Conservation (phyloP, 2,113 vertebrate genomes). For the Solea solea region DNA sequence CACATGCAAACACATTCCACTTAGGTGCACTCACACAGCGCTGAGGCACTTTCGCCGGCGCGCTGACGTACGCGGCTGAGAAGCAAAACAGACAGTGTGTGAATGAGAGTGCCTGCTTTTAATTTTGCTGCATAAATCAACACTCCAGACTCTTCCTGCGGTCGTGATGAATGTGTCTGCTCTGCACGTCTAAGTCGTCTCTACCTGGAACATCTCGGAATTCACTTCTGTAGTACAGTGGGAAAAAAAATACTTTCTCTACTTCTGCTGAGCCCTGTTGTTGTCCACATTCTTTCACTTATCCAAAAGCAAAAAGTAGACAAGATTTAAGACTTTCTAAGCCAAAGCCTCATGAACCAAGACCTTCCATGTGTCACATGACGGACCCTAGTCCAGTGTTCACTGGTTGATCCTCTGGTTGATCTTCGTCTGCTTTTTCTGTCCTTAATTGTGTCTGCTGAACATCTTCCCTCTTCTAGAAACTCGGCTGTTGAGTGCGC, state of each 20-base stretch:
- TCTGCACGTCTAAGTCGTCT: constrained; percentile 1
- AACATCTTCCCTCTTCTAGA: too few relatives aligned
- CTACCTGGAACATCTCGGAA: constrained; percentile 18
- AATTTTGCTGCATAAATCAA: constrained; percentile 38
- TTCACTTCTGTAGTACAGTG: constrained; percentile 17
- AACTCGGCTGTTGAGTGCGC: background rate
- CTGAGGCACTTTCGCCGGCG: constrained; percentile 8
- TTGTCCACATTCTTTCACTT: too few relatives aligned
- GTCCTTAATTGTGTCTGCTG: too few relatives aligned
- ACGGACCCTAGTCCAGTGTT: too few relatives aligned
- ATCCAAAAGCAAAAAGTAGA: background rate
- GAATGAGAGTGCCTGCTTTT: constrained; percentile 7
- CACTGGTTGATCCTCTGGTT: too few relatives aligned
- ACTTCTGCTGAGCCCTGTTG: too few relatives aligned
- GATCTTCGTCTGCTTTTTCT: too few relatives aligned
- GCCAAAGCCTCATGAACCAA: background rate
- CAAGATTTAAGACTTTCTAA: background rate
- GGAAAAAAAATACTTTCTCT: background rate
- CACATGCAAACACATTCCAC: constrained; percentile 48
- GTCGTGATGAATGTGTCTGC: constrained; percentile 11
- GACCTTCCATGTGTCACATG: background rate
- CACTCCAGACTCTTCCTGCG: constrained; percentile 3
- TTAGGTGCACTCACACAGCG: constrained; percentile 15
- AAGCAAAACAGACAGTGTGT: background rate
- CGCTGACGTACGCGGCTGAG: constrained; percentile 5